Evolutionary conservation across 2,113 vertebrate species (phyloP).

Genomic region (Python bivittatus): DNA sequence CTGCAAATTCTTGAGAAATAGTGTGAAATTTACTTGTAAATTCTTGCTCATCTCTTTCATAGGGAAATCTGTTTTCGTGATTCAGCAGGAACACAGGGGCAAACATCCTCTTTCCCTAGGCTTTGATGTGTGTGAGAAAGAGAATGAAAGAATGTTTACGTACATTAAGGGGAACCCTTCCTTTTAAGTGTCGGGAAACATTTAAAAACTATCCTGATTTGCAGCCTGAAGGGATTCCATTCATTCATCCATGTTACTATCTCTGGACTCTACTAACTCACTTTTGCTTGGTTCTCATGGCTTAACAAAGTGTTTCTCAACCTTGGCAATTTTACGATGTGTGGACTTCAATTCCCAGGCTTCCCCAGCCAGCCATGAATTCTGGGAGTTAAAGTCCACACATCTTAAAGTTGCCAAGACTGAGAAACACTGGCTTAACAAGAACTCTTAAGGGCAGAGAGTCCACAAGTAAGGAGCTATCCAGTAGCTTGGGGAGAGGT

Average conservation of each 20-base stretch:
- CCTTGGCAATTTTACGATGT: too few relatives aligned
- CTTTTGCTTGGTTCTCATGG: neutral
- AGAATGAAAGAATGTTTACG: neutral
- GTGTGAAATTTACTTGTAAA: neutral
- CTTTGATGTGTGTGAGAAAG: neutral
- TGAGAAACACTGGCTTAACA: neutral
- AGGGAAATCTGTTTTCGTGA: neutral
- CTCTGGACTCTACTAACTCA: neutral
- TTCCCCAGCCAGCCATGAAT: too few relatives aligned
- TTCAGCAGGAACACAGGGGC: neutral
- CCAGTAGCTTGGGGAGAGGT: neutral
- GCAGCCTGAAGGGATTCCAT: neutral
- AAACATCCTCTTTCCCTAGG: neutral
- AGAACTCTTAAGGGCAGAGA: neutral
- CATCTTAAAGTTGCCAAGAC: too few relatives aligned
- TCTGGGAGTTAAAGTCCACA: too few relatives aligned
- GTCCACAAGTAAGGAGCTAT: neutral
- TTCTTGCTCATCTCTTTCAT: neutral
- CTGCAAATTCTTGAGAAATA: neutral
- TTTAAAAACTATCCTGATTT: neutral
- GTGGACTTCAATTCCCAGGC: too few relatives aligned
- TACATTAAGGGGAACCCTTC: too few relatives aligned
- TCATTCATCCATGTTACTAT: too few relatives aligned
- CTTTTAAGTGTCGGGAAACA: neutral
- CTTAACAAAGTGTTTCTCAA: too few relatives aligned